These are phyloP conservation scores for Lithodes maja DNA, from an alignment of 2,888 invertebrate genomes.

Conservation along the genomic window DNA sequence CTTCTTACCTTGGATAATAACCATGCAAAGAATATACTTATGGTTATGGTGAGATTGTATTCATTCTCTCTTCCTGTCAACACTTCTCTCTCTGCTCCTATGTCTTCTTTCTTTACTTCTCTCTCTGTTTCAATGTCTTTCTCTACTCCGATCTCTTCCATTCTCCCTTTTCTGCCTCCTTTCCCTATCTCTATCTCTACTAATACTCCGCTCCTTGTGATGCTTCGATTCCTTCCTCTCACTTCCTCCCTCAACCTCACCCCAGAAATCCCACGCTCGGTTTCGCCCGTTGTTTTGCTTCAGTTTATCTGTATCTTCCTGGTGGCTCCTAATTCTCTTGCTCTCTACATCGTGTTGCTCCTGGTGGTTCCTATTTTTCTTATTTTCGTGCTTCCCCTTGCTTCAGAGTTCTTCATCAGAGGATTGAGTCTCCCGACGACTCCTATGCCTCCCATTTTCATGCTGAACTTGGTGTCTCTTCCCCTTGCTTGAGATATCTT, in stretches of 20 bases:
- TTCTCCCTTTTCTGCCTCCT: not conserved
- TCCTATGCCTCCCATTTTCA: not conserved
- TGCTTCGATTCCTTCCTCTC: not conserved
- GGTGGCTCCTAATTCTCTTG: constrained; percentile 19
- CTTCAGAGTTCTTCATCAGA: not conserved
- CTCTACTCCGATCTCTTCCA: not conserved
- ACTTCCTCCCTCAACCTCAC: not conserved
- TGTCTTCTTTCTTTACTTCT: constrained; percentile 21
- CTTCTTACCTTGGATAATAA: too few species aligned
- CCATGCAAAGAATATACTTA: too few species aligned
- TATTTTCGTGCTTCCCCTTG: not conserved
- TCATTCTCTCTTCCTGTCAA: not conserved
- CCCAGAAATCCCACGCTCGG: constrained; percentile 54
- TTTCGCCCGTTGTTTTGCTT: not conserved
- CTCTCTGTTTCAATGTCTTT: constrained; percentile 14
- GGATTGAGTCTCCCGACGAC: not conserved
- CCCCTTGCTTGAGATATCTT: too few species aligned
- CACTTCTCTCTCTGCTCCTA: constrained; percentile 15
- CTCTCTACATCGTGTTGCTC: not conserved
- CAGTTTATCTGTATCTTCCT: not conserved
- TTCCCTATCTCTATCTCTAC: constrained; percentile 5
- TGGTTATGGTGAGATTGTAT: too few species aligned
- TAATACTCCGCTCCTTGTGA: not conserved
- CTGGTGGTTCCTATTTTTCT: not conserved
- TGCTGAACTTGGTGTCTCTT: too few species aligned